Evolutionary conservation across 2,797 vertebrate species (phyloP).

Genomic region (Myotis myotis): DNA sequence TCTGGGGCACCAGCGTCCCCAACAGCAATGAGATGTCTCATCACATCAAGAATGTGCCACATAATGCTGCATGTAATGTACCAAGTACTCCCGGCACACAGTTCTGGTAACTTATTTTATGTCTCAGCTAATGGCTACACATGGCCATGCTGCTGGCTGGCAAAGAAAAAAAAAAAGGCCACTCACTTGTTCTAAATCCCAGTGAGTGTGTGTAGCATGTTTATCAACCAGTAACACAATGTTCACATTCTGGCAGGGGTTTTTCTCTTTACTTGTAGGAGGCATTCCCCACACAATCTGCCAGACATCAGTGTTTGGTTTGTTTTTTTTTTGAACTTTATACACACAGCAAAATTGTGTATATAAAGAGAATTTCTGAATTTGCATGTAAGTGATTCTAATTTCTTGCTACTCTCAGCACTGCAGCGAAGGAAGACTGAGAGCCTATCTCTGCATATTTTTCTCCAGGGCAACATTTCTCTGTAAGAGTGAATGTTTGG

Average conservation of each 20-base stretch:
- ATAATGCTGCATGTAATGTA: background rate
- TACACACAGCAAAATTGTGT: background rate
- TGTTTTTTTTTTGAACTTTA: background rate
- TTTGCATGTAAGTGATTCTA: background rate
- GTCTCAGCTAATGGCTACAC: background rate
- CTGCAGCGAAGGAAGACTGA: background rate
- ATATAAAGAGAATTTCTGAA: background rate
- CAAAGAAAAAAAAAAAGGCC: slow-evolving; percentile 20
- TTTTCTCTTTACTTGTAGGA: background rate
- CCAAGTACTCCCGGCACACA: background rate
- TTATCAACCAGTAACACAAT: background rate
- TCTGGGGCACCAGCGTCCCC: background rate
- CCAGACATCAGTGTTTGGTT: background rate
- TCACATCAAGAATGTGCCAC: background rate
- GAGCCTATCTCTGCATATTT: background rate
- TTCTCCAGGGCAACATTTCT: background rate
- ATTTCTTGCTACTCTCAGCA: slow-evolving; percentile 11
- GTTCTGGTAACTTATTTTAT: background rate
- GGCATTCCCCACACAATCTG: background rate
- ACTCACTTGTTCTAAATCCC: background rate
- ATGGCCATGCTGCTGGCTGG: background rate
- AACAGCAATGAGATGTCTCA: background rate
- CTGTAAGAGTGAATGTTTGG: background rate
- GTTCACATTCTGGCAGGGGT: background rate
- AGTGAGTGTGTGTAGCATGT: no score